A percentile compares a stretch with the other conserved stretches of the same genome.
Conservation (phyloP, 2,888 invertebrate species). For the Dendrolimus houi region DNA sequence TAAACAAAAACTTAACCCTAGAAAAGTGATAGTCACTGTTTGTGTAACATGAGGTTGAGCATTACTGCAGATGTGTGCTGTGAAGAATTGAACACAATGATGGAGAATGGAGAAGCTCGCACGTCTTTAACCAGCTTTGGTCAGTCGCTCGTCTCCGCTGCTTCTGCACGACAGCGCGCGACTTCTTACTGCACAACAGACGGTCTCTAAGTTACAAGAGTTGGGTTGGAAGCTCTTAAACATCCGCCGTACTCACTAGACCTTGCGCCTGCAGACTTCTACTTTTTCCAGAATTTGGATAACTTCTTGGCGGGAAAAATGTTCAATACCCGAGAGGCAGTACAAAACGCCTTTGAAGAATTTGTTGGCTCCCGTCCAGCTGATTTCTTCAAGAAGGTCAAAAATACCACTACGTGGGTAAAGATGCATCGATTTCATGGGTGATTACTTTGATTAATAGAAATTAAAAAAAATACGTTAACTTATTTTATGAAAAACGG, state of each 20-base stretch:
- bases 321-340: background rate
- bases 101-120: too few relatives aligned
- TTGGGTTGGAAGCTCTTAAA: background rate
- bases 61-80: too few relatives aligned
- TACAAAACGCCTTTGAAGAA: background rate
- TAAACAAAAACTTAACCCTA: too few relatives aligned
- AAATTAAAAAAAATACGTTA: too few relatives aligned
- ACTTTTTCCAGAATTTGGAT: background rate
- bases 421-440: background rate
- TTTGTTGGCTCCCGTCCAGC: background rate
- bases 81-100: too few relatives aligned
- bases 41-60: too few relatives aligned
- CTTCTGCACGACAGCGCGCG: too few relatives aligned
- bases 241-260: background rate
- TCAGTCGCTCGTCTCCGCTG: background rate
- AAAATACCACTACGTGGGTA: background rate
- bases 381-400: background rate
- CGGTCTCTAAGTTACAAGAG: too few relatives aligned
- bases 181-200: background rate
- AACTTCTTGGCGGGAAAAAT: background rate
- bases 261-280: background rate
- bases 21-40: too few relatives aligned
- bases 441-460: background rate
- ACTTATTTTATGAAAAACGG: too few relatives aligned
- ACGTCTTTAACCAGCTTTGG: background rate